Percentiles rank a stretch among this genome's conserved stretches.
Evolutionary conservation across 2,797 vertebrate species (phyloP).

Genomic region (Catostomus latipinnis): DNA sequence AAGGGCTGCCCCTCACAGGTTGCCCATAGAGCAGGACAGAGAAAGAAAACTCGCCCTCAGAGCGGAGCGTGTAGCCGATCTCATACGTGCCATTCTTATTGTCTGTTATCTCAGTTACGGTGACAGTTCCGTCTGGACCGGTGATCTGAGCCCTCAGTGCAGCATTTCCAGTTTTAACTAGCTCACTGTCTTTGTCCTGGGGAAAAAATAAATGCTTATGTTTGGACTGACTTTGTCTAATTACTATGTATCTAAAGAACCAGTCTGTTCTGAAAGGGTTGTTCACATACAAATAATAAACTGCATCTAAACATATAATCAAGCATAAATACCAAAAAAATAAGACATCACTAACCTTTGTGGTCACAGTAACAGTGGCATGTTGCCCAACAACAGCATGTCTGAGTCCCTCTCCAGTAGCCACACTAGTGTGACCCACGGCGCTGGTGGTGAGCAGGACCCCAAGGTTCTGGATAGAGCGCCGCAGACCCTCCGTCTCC

Average conservation of each 20-base stretch:
- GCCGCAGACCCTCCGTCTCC: conserved; percentile 89
- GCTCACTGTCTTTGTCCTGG: conserved; percentile 79
- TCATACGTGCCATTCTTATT: conserved; percentile 97
- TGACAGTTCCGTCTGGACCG: conserved; percentile 74
- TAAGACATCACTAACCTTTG: conserved; percentile 73
- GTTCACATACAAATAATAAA: too few species aligned
- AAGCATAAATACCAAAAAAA: neutral
- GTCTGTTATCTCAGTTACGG: conserved; percentile 84
- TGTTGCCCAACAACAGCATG: conserved; percentile 90
- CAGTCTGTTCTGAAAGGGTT: too few species aligned
- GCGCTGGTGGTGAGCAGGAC: conserved; percentile 90
- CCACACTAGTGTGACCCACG: conserved; percentile 89
- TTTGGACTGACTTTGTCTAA: neutral
- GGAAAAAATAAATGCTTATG: neutral
- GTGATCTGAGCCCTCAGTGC: conserved; percentile 84
- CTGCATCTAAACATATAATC: too few species aligned
- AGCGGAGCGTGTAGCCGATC: conserved; percentile 86
- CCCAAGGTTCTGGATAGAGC: conserved; percentile 93
- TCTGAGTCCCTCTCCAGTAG: conserved; percentile 91
- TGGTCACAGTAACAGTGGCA: conserved; percentile 89
- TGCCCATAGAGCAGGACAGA: conserved; percentile 87
- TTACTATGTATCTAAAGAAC: neutral
- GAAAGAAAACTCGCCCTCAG: conserved; percentile 88
- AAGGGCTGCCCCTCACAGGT: conserved; percentile 88
- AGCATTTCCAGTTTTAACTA: conserved; percentile 91